Conservation (phyloP, 2,888 invertebrate genomes). For the Torymus texanus region DNA sequence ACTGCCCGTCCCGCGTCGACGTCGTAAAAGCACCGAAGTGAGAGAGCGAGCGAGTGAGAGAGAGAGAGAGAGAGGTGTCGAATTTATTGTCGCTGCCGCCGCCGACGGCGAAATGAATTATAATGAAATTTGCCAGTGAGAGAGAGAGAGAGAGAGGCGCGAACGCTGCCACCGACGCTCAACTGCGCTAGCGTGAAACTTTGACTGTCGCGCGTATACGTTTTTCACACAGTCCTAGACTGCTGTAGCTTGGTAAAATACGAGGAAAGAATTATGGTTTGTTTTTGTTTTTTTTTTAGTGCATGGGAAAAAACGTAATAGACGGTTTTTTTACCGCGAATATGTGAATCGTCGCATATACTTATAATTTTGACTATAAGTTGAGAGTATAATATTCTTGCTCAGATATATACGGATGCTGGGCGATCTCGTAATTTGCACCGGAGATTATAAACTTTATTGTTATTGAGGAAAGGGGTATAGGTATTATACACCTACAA, state of each 20-base stretch:
- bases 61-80: slow-evolving; percentile 49
- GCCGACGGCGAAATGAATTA: slow-evolving; percentile 46
- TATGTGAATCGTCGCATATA: no score
- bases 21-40: slow-evolving; percentile 52
- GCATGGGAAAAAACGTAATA: no score
- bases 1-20: slow-evolving; percentile 54
- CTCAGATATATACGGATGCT: no score
- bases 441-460: slow-evolving; percentile 22
- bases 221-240: background rate
- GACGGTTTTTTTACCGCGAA: background rate
- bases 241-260: no score
- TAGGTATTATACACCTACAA: background rate
- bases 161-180: no score
- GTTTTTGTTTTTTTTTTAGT: no score
- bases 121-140: slow-evolving; percentile 44
- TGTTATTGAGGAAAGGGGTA: background rate
- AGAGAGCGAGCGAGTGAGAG: slow-evolving; percentile 29
- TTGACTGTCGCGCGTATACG: slow-evolving; percentile 2
- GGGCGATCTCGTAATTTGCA: slow-evolving; percentile 13
- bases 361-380: no score
- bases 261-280: no score
- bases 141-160: no score
- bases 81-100: slow-evolving; percentile 46
- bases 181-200: slow-evolving; percentile 3
- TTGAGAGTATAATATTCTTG: no score